Conservation (phyloP, 2,113 vertebrate species). For the Panurus biarmicus region DNA sequence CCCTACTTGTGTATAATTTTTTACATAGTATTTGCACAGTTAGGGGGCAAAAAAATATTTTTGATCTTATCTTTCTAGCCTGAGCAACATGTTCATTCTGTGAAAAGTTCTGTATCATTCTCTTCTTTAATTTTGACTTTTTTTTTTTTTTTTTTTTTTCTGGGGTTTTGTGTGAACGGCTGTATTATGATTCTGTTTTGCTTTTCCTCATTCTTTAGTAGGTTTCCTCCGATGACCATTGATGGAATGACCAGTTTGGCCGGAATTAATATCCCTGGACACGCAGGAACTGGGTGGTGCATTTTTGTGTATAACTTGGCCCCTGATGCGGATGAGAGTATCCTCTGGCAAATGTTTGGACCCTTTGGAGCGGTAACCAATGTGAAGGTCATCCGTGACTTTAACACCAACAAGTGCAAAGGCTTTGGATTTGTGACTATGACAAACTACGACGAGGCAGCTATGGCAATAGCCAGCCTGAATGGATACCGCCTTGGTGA, state of each 20-base stretch:
- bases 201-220: slow-evolving; percentile 63
- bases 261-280: slow-evolving; percentile 96
- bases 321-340: slow-evolving; percentile 96
- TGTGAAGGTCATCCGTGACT: slow-evolving; percentile 98
- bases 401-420: slow-evolving; percentile 99
- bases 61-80: not conserved
- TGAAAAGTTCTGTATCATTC: not conserved
- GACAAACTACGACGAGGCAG: slow-evolving; percentile 99
- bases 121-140: not conserved
- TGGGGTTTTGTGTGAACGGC: not conserved
- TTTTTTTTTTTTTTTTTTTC: not conserved
- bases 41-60: not conserved
- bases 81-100: not conserved
- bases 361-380: slow-evolving; percentile 98
- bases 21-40: not conserved
- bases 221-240: slow-evolving; percentile 97
- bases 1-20: not conserved
- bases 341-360: slow-evolving; percentile 99
- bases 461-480: slow-evolving; percentile 97
- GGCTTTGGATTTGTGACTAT: slow-evolving; percentile 99
- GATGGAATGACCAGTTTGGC: slow-evolving; percentile 98
- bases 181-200: not conserved
- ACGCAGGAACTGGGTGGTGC: slow-evolving; percentile 95
- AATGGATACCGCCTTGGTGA: slow-evolving; percentile 98
- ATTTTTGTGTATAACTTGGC: slow-evolving; percentile 99